Conservation (phyloP, 92 coral and sea anemone species). For the Epizoanthus ramosus region DNA sequence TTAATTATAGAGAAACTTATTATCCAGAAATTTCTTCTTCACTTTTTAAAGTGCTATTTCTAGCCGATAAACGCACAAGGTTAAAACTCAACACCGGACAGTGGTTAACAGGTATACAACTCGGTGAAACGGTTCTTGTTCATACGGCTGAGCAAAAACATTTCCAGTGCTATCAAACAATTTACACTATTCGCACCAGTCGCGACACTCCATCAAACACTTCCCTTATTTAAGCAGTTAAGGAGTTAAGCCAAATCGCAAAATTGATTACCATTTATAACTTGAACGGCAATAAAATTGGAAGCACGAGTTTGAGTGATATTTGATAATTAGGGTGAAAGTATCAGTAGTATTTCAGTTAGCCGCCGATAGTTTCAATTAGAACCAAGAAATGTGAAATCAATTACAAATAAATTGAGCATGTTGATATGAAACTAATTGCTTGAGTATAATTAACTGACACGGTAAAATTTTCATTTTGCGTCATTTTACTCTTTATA, state of each 20-base stretch:
- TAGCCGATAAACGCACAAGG: not conserved
- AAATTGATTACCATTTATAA: not conserved
- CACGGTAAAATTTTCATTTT: not conserved
- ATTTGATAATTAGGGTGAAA: not conserved
- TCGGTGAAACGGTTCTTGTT: too few relatives aligned
- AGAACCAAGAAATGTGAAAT: not conserved
- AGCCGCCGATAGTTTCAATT: not conserved
- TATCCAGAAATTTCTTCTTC: not conserved
- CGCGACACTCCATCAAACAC: not conserved
- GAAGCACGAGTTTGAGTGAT: not conserved
- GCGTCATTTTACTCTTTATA: too few relatives aligned
- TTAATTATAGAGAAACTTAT: constrained; percentile 25
- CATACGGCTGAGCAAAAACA: too few relatives aligned
- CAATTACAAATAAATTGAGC: constrained; percentile 17
- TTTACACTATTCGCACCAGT: too few relatives aligned
- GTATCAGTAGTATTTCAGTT: constrained; percentile 1
- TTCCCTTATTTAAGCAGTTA: not conserved
- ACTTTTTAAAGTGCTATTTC: not conserved
- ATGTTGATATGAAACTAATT: constrained; percentile 24
- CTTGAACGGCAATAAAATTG: not conserved
- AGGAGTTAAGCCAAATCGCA: not conserved
- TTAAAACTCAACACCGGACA: too few relatives aligned
- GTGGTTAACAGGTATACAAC: too few relatives aligned
- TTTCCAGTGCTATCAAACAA: too few relatives aligned
- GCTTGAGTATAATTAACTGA: constrained; percentile 9